Base-by-base conservation (phyloP, 2,888 invertebrate genomes). In the Calameuta pallipes region DNA sequence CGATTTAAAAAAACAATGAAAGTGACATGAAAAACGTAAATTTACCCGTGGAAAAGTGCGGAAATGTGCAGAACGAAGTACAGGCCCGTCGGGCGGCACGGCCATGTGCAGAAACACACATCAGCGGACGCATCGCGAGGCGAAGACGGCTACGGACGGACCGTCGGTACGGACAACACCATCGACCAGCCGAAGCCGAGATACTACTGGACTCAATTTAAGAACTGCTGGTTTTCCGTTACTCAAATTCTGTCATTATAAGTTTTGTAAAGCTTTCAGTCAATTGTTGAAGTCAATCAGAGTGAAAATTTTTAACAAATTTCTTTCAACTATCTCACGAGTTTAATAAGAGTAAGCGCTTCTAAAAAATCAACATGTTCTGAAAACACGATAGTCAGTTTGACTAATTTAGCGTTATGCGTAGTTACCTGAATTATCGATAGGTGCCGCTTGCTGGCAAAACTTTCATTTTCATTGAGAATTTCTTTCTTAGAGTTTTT, bases 81-180 rank as follows among this genome's bases (percentile, higher is more conserved):
- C 84, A 83, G 82, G 84, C 85, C 87, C 85, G 87, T 85, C 86
- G 85, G 79, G 83, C 84, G 84, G 84, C 85, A 88, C 89, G 88
- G 90, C 90, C 90, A 90, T 90, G 90, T 90, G 89, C 89, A 89
- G 89, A 89, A 90, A 90, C 87, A 89, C 87, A 90, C 88, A 89
- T 88, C 88, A 83, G 86, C 82, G 85, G 86, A 87, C 85, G 85
- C 88, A 88, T 89, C 87, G 85, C 88, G 87, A 87, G 83, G 86
- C 87, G 85, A 86, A 86, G 88, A 88, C 89, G 86, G 87, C 88
- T 85, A 86, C 87, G 85, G 85, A 88, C 89, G 87, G 82, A 87
- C 84, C 87, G 86, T 87, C 86, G 85, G 86, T 84, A 87, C 83
- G 85, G 82, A 89, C 87, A 88, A 86, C 87, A 89, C 85, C 82